Percentiles rank a stretch among this genome's conserved stretches.
Evolutionary conservation across 2,888 invertebrate species (phyloP).

Genomic region (Sesia bembeciformis): DNA sequence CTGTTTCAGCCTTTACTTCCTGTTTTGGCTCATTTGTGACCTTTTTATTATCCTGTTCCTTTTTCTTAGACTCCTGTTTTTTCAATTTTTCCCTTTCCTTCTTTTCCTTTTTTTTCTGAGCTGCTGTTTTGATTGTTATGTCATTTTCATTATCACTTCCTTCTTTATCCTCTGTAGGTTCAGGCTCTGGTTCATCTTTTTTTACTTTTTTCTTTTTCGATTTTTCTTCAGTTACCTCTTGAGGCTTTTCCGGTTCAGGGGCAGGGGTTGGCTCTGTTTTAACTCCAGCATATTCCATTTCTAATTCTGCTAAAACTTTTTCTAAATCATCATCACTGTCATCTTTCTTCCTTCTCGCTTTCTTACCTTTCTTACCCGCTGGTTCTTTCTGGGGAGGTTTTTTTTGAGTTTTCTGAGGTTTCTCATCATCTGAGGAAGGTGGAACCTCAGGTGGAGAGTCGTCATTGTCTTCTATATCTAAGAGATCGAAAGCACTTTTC

Average conservation of each 20-base stretch:
- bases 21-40: slow-evolving; percentile 30
- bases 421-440: slow-evolving; percentile 63
- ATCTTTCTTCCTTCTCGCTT: slow-evolving; percentile 81
- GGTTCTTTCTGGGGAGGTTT: slow-evolving; percentile 51
- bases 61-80: slow-evolving; percentile 79
- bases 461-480: slow-evolving; percentile 79
- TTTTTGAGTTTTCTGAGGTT: slow-evolving; percentile 43
- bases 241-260: slow-evolving; percentile 43
- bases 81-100: slow-evolving; percentile 87
- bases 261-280: slow-evolving; percentile 63
- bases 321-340: slow-evolving; percentile 89
- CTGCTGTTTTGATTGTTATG: slow-evolving; percentile 83
- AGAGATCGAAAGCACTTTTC: slow-evolving; percentile 78
- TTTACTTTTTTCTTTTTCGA: slow-evolving; percentile 54
- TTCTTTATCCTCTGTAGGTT: slow-evolving; percentile 41
- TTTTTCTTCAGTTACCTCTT: slow-evolving; percentile 51
- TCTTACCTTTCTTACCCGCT: slow-evolving; percentile 81
- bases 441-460: slow-evolving; percentile 56
- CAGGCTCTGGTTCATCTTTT: slow-evolving; percentile 40
- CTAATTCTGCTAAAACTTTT: slow-evolving; percentile 87
- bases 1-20: slow-evolving; percentile 21
- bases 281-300: slow-evolving; percentile 84
- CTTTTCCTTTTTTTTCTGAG: slow-evolving; percentile 92
- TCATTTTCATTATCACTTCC: slow-evolving; percentile 73
- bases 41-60: slow-evolving; percentile 56